These are phyloP conservation scores for Eilema sororculum DNA, from an alignment of 2,888 invertebrate species.

Conservation along the genomic window DNA sequence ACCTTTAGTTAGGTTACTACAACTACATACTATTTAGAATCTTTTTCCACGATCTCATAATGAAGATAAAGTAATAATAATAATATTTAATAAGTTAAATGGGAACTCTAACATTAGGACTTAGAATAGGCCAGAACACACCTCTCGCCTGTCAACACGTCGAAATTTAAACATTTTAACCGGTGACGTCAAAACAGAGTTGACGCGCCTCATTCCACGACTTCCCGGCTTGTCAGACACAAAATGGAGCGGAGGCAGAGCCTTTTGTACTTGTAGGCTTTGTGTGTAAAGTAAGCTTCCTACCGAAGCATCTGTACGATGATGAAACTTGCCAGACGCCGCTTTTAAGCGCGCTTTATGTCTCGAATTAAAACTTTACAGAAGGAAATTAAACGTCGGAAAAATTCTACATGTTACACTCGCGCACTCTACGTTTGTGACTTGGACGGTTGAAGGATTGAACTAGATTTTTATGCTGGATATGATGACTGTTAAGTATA, in stretches of 20 bases:
- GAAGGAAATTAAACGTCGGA: conserved; percentile 83
- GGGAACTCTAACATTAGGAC: conserved; percentile 12
- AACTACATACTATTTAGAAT: background rate
- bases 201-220: conserved; percentile 79
- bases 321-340: conserved; percentile 87
- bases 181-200: conserved; percentile 71
- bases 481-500: background rate
- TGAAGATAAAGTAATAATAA: background rate
- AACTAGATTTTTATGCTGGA: background rate
- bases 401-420: conserved; percentile 68
- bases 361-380: conserved; percentile 85
- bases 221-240: conserved; percentile 81
- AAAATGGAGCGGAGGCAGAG: conserved; percentile 83
- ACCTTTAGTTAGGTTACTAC: background rate
- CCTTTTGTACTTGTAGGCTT: conserved; percentile 86
- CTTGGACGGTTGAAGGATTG: conserved; percentile 23
- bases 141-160: conserved; percentile 46
- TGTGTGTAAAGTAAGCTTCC: conserved; percentile 86
- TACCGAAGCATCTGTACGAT: conserved; percentile 83
- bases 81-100: background rate
- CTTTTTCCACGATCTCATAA: background rate
- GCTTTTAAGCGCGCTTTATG: conserved; percentile 84
- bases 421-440: conserved; percentile 26
- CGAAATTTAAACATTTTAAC: conserved; percentile 66
- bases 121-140: conserved; percentile 34